These are phyloP conservation scores for Myocastor coypus DNA, from an alignment of 2,113 vertebrate species.

Conservation along the genomic window DNA sequence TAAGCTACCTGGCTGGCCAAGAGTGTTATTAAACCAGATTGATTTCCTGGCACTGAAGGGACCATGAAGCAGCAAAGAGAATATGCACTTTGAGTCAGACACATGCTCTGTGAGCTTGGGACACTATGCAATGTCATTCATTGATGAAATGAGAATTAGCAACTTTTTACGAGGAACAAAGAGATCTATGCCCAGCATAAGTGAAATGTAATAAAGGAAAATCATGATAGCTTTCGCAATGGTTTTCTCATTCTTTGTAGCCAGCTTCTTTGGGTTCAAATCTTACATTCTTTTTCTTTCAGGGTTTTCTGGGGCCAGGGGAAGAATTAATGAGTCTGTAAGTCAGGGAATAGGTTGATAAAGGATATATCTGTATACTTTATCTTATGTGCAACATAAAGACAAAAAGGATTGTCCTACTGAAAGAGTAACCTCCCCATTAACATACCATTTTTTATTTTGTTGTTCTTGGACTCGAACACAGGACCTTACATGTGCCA, in stretches of 20 bases:
- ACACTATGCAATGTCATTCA: constrained; percentile 8
- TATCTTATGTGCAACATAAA: background rate
- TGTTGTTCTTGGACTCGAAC: no score
- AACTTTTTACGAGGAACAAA: background rate
- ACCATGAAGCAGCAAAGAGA: background rate
- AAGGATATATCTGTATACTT: background rate
- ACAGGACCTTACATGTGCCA: no score
- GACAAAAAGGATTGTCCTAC: background rate
- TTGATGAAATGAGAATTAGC: background rate
- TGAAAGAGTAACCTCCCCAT: background rate
- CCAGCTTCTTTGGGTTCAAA: background rate
- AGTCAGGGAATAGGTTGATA: background rate
- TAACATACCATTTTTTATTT: no score
- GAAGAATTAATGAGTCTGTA: background rate
- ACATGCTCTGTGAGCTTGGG: background rate
- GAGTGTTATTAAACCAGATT: background rate
- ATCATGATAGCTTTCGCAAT: background rate
- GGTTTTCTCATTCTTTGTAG: background rate
- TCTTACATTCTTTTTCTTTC: background rate
- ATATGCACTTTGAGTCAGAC: background rate
- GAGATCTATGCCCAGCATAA: background rate
- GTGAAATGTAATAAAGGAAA: background rate
- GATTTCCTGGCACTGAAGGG: background rate
- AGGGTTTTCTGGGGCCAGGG: background rate
- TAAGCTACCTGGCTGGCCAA: background rate